Percentiles rank a stretch among this genome's conserved stretches.
Conservation (phyloP, 2,113 vertebrate species). For the Python bivittatus region DNA sequence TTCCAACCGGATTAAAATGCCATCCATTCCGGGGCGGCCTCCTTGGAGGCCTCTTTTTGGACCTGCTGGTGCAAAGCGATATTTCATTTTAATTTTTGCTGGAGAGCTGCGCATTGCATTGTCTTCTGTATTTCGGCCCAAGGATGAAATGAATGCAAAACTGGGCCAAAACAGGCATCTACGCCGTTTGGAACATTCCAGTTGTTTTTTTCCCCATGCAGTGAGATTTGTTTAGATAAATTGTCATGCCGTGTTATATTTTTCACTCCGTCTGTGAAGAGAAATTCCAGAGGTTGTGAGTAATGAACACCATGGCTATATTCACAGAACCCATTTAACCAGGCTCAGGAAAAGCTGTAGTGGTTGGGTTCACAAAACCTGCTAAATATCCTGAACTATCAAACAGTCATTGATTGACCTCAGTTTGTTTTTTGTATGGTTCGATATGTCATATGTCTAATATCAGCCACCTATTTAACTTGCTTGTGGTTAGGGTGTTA, state of each 20-base stretch:
- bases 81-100: background rate
- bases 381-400: background rate
- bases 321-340: background rate
- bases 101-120: background rate
- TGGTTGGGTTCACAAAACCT: background rate
- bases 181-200: background rate
- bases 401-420: background rate
- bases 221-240: background rate
- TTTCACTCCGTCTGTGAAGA: background rate
- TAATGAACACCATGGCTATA: background rate
- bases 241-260: background rate
- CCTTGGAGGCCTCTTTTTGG: background rate
- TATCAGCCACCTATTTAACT: background rate
- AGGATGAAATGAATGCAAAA: background rate
- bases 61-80: background rate
- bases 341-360: background rate
- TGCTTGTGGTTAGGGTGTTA: too few relatives aligned
- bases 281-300: background rate
- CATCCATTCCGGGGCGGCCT: background rate
- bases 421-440: background rate
- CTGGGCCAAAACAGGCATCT: background rate
- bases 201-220: background rate
- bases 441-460: background rate
- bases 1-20: background rate
- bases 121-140: background rate